Base-by-base conservation (phyloP, 2,888 invertebrate genomes). In the Agonopterix alstromeriana region DNA sequence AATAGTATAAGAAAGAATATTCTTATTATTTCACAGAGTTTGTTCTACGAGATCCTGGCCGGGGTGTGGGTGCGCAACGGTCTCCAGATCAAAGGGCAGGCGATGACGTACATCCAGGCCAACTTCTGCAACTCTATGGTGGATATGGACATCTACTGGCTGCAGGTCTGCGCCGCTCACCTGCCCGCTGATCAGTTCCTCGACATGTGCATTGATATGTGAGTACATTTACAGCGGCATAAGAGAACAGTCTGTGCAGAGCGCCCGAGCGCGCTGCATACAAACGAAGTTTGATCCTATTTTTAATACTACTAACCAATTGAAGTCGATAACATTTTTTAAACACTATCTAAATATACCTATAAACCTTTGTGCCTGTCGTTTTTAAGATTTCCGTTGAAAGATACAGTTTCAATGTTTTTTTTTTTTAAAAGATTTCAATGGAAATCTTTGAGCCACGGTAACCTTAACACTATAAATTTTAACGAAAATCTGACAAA, bases 71-170 rank as follows among this genome's bases (percentile, higher is more conserved):
- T 98, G 47, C 93, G 98, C 56, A 99, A 98, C 85, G 99, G 98
- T 0, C 90, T 98, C 8, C 98, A 98, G 90, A 98, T 99, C 71
- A 97, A 97, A 81, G 98, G 98, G n/a, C 98, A 99, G 85, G 98
- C 98, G 36, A 98, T 98, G 98, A 98, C 98, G 11, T 99, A 99
- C 83, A 97, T 98, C 68, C 98, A 99, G 83, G 97, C 97, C 63
- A 98, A 98, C 86, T 98, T 99, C 89, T 98, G 98, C 88, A 98
- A 98, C 86, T 98, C 98, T 9, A 98, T 98, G 97, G 97, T 98
- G 9, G 98, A 99, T 81, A 96, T 98, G 73, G 99, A 99, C 88
- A 90, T 99, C 57, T 98, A 96, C 85, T 93, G 98, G 69, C 90
- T 98, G 60, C 98, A 99, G 91, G 92, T 98, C 47, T 97, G 97